Evolutionary conservation across 2,797 vertebrate species (phyloP).

Genomic region (Ceryle rudis): DNA sequence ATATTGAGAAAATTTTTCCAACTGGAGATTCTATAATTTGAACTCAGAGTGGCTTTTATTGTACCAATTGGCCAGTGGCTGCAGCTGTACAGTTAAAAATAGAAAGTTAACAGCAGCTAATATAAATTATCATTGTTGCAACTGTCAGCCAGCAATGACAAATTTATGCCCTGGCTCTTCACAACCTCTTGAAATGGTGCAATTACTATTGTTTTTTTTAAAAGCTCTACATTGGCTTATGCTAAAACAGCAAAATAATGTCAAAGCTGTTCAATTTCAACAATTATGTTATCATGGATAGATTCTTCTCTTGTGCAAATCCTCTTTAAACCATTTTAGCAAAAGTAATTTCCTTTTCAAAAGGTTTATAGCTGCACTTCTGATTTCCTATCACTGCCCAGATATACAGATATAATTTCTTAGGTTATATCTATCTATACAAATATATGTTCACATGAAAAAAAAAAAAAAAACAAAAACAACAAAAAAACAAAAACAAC

Average conservation of each 20-base stretch:
- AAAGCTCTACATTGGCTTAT: neutral
- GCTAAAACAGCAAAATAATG: neutral
- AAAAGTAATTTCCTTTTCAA: neutral
- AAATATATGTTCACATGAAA: rapidly evolving
- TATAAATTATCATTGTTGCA: neutral
- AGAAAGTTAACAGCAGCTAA: neutral
- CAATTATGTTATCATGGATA: neutral
- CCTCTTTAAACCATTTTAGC: neutral
- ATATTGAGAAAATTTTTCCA: neutral
- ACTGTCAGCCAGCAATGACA: neutral
- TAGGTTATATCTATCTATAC: neutral
- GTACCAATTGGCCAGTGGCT: neutral
- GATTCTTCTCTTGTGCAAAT: neutral
- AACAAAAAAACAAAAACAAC: no score
- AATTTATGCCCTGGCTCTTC: neutral
- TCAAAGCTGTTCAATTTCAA: neutral
- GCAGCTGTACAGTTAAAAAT: neutral
- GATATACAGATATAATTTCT: neutral
- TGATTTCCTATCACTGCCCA: neutral
- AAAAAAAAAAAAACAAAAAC: no score
- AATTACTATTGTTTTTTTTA: neutral
- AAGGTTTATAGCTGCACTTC: neutral
- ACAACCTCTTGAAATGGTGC: neutral
- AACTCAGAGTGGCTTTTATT: neutral
- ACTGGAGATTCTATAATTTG: neutral